Evolutionary conservation across 2,888 invertebrate species (phyloP).

Genomic region (Diarsia rubi): DNA sequence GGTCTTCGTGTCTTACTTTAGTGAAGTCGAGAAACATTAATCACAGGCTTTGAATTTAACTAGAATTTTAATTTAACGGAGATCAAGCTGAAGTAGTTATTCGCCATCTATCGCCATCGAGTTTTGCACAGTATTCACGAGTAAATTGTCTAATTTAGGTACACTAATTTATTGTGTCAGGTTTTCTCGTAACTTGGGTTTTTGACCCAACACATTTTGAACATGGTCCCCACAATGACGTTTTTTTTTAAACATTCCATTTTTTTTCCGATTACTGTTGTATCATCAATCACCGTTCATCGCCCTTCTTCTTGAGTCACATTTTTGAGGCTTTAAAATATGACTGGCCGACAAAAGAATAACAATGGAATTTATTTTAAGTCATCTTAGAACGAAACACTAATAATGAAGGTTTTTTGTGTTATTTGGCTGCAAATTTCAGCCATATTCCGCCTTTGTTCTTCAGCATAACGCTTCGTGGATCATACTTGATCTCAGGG

Average conservation of each 20-base stretch:
- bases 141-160: background rate
- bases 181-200: background rate
- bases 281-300: background rate
- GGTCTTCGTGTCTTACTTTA: background rate
- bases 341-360: background rate
- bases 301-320: background rate
- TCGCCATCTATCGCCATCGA: background rate
- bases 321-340: constrained; percentile 13
- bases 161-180: background rate
- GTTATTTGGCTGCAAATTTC: constrained; percentile 74
- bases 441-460: constrained; percentile 88
- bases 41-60: background rate
- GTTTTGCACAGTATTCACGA: background rate
- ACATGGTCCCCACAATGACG: background rate
- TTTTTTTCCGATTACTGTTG: background rate
- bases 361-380: constrained; percentile 4
- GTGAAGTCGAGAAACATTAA: background rate
- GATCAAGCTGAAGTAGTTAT: background rate
- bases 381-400: constrained; percentile 27
- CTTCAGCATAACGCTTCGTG: constrained; percentile 87
- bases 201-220: background rate
- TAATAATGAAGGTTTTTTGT: background rate
- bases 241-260: too few relatives aligned
- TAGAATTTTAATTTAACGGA: background rate
- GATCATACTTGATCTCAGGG: constrained; percentile 82